Evolutionary conservation across 2,888 invertebrate genomes (phyloP), one percentile per base, ranked within the genome.

Genomic region (Apantesis nais): DNA sequence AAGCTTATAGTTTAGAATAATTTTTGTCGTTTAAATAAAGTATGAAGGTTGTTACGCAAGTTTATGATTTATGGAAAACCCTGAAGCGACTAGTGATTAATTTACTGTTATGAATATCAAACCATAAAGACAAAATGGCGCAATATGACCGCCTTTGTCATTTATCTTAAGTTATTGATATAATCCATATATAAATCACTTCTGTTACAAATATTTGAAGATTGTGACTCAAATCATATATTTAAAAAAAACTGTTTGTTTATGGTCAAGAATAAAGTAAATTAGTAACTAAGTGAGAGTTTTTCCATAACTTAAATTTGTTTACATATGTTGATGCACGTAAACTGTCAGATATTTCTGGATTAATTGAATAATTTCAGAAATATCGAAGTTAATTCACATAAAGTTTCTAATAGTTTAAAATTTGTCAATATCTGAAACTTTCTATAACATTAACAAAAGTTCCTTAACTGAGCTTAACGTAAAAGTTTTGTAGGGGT

Each of bases 1-100:
- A 22, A 48, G 48, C 48, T 44, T 48, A 7, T 22, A 48, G 22
- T 48, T 52, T 11, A 7, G 9, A 52, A 52, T 41, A 64, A 41
- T 58, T 63, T 41, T 64, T 70, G 65, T 44, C 37, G 29, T 48
- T 60, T 29, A 65, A 52, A 65, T 71, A 66, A 70, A 68, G 62
- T 68, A 34, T 39, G 25, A 58, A 69, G 31, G 60, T 67, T 55
- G 55, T 67, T n/a, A 60, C 52, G 39, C 61, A 68, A 64, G 37
- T 29, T 41, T 44, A 66, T 73, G 70, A 69, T 77, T 75, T 68
- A 78, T 80, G 72, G 12, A 73, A 65, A 71, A 8, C 67, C 71
- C 71, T 70, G 62, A 61, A 77, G 71, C 31, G 71, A 71, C 73
- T 34, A 61, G 52, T 78, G 31, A 34, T 75, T 74, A 73, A 61